These are phyloP conservation scores for Tauraco hartlaubi DNA, from an alignment of 2,797 vertebrate species.

Conservation along the genomic window DNA sequence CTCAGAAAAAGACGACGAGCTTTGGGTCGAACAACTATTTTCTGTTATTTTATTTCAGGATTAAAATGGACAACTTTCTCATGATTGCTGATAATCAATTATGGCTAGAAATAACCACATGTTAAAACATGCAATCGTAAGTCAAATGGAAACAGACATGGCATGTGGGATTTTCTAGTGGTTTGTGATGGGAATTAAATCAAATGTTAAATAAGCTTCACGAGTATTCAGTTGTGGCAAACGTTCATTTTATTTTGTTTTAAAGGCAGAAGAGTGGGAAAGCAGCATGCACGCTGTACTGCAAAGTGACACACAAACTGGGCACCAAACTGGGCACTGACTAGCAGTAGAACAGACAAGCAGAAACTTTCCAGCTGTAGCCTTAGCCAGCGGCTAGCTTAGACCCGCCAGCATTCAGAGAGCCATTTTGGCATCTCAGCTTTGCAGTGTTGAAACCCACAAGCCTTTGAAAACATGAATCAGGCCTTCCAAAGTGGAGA, in stretches of 20 bases:
- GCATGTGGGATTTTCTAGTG: neutral
- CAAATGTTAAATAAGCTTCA: neutral
- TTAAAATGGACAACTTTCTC: neutral
- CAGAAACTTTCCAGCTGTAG: neutral
- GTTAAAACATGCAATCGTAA: neutral
- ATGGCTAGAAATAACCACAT: neutral
- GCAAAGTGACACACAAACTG: neutral
- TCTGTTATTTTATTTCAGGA: neutral
- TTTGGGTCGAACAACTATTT: neutral
- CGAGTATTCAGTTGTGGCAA: neutral
- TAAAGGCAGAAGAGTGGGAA: neutral
- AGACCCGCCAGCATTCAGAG: neutral
- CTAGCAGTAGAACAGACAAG: neutral
- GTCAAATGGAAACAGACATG: neutral
- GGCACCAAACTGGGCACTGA: neutral
- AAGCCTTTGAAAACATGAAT: neutral
- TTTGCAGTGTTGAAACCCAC: neutral
- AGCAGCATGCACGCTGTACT: neutral
- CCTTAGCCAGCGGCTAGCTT: neutral
- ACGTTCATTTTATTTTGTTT: neutral
- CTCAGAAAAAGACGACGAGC: neutral
- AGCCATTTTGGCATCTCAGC: neutral
- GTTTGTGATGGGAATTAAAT: neutral
- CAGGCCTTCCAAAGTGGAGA: neutral
- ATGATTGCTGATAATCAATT: neutral